Evolutionary conservation across 2,113 vertebrate genomes (phyloP).

Genomic region (Nibea coibor): DNA sequence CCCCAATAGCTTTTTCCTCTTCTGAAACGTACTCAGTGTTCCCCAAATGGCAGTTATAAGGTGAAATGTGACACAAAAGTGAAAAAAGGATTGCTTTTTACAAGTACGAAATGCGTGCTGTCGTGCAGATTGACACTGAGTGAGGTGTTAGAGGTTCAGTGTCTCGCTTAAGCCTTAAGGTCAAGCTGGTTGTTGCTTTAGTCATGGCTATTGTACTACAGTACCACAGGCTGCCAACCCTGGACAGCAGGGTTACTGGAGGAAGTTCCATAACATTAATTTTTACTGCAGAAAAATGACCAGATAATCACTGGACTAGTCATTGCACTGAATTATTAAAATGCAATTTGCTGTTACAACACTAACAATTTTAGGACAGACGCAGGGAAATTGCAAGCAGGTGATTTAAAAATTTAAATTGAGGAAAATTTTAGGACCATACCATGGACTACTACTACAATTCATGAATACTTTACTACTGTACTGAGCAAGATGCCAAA

Average conservation of each 20-base stretch:
- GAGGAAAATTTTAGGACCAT: background rate
- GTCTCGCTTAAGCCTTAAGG: slow-evolving; percentile 31
- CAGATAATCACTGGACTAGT: background rate
- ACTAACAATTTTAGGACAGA: background rate
- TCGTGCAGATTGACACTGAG: slow-evolving; percentile 40
- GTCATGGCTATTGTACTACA: background rate
- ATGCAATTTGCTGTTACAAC: background rate
- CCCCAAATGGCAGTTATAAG: slow-evolving; percentile 61
- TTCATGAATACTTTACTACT: background rate
- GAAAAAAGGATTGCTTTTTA: slow-evolving; percentile 42
- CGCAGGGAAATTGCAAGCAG: background rate
- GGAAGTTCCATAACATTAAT: background rate
- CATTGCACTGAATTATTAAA: slow-evolving; percentile 3
- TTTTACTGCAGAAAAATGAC: slow-evolving; percentile 3
- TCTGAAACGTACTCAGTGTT: slow-evolving; percentile 56
- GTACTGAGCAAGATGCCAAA: background rate
- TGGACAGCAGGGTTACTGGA: background rate
- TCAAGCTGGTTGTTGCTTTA: slow-evolving; percentile 34
- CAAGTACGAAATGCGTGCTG: slow-evolving; percentile 33
- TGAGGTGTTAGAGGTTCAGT: slow-evolving; percentile 22
- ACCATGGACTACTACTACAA: background rate
- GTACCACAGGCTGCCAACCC: background rate
- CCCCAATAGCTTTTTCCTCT: slow-evolving; percentile 45
- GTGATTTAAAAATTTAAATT: background rate
- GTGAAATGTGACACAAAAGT: slow-evolving; percentile 65